phyloP scores from a whole-genome alignment of 1,140 invertebrate species.

The Drosophila pseudoananassae region DNA sequence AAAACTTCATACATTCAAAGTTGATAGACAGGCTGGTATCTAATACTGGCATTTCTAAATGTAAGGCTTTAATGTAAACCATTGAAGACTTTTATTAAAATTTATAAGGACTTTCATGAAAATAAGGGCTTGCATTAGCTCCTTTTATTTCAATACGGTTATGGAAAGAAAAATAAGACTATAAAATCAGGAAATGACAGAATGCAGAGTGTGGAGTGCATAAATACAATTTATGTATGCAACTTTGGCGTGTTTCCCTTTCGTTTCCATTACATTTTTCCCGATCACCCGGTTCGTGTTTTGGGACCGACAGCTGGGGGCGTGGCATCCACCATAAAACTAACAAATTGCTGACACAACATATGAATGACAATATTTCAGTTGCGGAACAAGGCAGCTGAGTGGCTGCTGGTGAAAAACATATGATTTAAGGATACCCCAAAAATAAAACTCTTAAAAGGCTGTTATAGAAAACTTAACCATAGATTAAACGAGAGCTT shows the following conservation, averaged over 20 bases:
- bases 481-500: not conserved
- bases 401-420: slow-evolving; percentile 22
- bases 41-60: not conserved
- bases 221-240: slow-evolving; percentile 51
- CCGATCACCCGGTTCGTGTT: slow-evolving; percentile 15
- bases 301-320: slow-evolving; percentile 42
- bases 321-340: slow-evolving; percentile 48
- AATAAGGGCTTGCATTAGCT: slow-evolving; percentile 4
- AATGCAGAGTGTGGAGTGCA: slow-evolving; percentile 41
- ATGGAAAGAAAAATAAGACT: slow-evolving; percentile 14
- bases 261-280: slow-evolving; percentile 33
- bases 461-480: not conserved
- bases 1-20: slow-evolving; percentile 30
- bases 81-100: not conserved
- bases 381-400: slow-evolving; percentile 35
- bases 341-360: slow-evolving; percentile 55
- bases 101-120: not conserved
- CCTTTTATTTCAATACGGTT: not conserved
- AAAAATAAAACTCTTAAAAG: slow-evolving; percentile 1
- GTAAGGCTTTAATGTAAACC: not conserved
- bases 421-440: slow-evolving; percentile 25
- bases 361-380: slow-evolving; percentile 55
- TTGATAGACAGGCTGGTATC: not conserved
- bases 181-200: slow-evolving; percentile 37
- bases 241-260: slow-evolving; percentile 35